Evolutionary conservation across 2,113 vertebrate genomes (phyloP).

Genomic region (Megaceryle maxima): DNA sequence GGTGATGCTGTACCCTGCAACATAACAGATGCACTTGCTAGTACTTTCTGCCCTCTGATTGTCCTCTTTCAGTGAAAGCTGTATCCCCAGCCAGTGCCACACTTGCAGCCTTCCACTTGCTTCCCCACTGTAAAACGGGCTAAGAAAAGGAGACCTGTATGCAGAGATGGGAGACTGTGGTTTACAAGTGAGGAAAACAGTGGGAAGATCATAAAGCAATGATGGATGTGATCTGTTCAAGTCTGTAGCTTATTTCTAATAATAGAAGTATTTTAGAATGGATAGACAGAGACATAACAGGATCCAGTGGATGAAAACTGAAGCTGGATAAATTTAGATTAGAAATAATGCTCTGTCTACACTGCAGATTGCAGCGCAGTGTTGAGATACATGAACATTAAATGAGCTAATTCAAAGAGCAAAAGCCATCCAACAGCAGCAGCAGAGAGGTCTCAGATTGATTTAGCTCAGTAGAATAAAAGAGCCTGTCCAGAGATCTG

Average conservation of each 20-base stretch:
- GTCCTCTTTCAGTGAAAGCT: background rate
- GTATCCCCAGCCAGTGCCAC: background rate
- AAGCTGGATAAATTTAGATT: slow-evolving; percentile 50
- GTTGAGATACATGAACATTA: slow-evolving; percentile 27
- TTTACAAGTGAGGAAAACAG: slow-evolving; percentile 25
- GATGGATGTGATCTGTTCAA: slow-evolving; percentile 50
- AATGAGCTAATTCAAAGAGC: slow-evolving; percentile 30
- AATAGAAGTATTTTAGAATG: slow-evolving; percentile 46
- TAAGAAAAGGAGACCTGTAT: background rate
- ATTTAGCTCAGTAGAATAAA: background rate
- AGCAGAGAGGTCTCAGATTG: background rate
- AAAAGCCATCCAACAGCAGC: background rate
- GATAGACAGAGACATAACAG: slow-evolving; percentile 41
- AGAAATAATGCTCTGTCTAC: slow-evolving; percentile 53
- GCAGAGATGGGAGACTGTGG: background rate
- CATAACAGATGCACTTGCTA: background rate
- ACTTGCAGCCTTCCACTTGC: background rate
- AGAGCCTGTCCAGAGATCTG: background rate
- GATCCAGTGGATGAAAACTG: slow-evolving; percentile 47
- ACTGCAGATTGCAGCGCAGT: background rate
- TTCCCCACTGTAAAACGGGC: background rate
- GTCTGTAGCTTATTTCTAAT: slow-evolving; percentile 44
- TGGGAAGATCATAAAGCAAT: background rate
- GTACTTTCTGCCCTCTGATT: background rate
- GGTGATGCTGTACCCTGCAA: background rate